Evolutionary conservation across 2,888 invertebrate species (phyloP), one percentile per base, ranked within the genome.

Genomic region (Ichneumoninae sp.): DNA sequence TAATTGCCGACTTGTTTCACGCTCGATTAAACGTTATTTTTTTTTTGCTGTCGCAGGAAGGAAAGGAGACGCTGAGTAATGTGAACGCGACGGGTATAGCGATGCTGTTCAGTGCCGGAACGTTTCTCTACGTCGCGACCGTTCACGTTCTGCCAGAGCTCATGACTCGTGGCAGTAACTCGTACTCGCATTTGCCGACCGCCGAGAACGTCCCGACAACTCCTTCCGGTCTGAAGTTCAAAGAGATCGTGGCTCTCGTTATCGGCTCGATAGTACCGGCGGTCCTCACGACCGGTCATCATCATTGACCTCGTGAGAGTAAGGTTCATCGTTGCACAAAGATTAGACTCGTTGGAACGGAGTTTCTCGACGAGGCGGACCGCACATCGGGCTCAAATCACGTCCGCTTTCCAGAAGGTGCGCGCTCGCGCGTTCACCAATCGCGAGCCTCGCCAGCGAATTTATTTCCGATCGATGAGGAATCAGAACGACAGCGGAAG

Each of bases 21-120:
- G 68, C 71, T 80, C 44, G 44, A 62, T 71, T 19, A 57, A 72
- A 68, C 26, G 10, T 16, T 3, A 74, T 8, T 71, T 52, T 26
- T 71, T 47, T 7, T 54, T 47, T 52, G 19, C 50, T 72, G 13
- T 70, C 57, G 36, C 96, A 98, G 95, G 97, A 98, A 93, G 97
- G 98, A 89, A 98, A 98, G 92, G 98, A 98, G 93, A 97, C 97
- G 0, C 94, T 99, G 3, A 97, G 97, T 88, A 97, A 97, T 8
- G 95, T 98, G 69, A 98, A 98, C 92, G 98, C 98, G 1, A 99
- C 99, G 36, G 99, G 97, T 78, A 96, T 99, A 82, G 98, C 99
- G 0, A 99, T 99, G 99, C 94, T 99, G 50, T 99, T 99, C 94
- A 99, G 99, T 62, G 99, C 99, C 0, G 99, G 99, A 0, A 99